Base-by-base conservation (phyloP, 2,113 vertebrate species). In the Oreamnos americanus region DNA sequence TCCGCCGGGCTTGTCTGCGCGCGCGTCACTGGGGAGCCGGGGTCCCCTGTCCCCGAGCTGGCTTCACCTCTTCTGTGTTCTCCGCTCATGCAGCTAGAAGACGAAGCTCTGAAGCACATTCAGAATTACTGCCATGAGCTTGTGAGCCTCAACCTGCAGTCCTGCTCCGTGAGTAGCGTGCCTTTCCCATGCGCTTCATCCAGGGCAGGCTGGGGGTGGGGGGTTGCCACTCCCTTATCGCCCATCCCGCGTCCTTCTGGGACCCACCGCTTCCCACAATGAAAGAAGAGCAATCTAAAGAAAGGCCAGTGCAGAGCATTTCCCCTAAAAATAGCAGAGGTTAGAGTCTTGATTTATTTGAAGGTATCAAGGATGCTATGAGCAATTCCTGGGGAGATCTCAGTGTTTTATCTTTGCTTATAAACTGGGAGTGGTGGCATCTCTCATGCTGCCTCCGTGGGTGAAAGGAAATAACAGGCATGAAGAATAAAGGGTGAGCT, bases 121-220 rank as follows among this genome's bases (percentile, higher is more conserved):
- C 99, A 99, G 97, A 99, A 99, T 98, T 99, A 99, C 98, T 99
- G 99, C 99, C 99, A 99, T 58, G 99, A 99, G 95, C 99, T 99
- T 43, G 98, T 99, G 98, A 99, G 99, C 98, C 99, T 99, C 98
- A 99, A 99, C 97, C 98, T 99, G 89, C 99, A 99, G 96, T 99
- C 99, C 33, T 99, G 99, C 98, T 99, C 99, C 49, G 99, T 99
- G 98, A 99, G 99, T 98, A 93, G 57, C 51, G 2, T 11, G 36
- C 76, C 28, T 21, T 33, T 21, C 8, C 76, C 4, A 5, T 8
- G 67, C 2, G 16, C 39, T 0, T 26, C 26, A 7, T 17, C 21
- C 67, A 12, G 67, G 19, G 19, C 1, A 11, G 5, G 19, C 1
- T 12, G 7, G n/a, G 64, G 67, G 19, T 39, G 36, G 30, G 6